These are phyloP conservation scores for Callithrix jacchus DNA, from an alignment of 2,113 vertebrate species.

Conservation along the genomic window DNA sequence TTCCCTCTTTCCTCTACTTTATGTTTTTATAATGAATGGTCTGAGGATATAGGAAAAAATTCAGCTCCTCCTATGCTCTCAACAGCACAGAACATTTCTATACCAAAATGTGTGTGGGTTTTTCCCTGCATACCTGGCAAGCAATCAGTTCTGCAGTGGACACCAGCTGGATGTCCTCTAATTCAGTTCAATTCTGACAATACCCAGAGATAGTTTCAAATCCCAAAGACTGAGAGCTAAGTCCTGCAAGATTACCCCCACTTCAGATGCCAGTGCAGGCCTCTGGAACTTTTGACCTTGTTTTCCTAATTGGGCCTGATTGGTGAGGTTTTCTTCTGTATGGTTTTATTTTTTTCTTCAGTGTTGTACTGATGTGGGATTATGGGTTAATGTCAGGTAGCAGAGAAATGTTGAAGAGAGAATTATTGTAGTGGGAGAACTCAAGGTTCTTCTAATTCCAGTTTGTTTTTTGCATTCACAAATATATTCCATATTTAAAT, in stretches of 20 bases:
- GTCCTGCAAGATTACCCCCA: neutral
- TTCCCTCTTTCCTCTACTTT: neutral
- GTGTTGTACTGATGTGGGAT: neutral
- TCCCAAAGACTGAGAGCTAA: neutral
- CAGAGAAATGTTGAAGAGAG: neutral
- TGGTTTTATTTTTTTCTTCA: neutral
- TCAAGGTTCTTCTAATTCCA: neutral
- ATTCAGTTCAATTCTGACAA: neutral
- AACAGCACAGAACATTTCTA: neutral
- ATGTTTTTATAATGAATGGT: neutral
- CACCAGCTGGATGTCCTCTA: too few species aligned
- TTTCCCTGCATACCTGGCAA: neutral
- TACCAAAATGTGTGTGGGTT: neutral
- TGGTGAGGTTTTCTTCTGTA: neutral
- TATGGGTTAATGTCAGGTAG: neutral
- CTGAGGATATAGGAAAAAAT: neutral
- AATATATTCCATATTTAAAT: constrained; percentile 23
- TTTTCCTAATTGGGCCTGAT: neutral
- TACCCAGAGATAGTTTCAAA: neutral
- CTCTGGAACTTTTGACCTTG: neutral
- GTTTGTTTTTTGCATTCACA: constrained; percentile 21
- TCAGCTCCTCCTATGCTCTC: neutral
- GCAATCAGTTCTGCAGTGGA: neutral
- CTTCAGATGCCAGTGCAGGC: neutral
- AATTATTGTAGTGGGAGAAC: constrained; percentile 3